These are phyloP conservation scores for Larimichthys polyactis DNA, from an alignment of 2,113 vertebrate genomes.

Conservation along the genomic window DNA sequence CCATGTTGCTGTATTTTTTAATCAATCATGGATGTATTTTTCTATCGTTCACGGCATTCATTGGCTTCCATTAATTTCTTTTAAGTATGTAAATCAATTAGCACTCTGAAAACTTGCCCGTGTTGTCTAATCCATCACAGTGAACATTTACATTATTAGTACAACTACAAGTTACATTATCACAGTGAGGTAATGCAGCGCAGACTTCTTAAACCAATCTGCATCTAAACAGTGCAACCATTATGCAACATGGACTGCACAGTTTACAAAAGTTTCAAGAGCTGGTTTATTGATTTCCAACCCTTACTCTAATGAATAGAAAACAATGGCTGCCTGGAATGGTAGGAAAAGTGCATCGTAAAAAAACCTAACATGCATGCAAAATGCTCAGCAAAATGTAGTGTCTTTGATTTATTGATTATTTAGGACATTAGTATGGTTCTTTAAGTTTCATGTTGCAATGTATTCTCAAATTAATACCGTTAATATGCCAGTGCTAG, in stretches of 20 bases:
- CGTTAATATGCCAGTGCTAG: background rate
- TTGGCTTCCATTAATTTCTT: background rate
- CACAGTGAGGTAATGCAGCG: background rate
- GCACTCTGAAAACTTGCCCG: background rate
- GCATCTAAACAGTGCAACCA: background rate
- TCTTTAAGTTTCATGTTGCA: background rate
- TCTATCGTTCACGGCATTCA: background rate
- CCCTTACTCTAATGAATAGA: background rate
- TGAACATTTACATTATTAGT: background rate
- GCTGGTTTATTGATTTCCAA: background rate
- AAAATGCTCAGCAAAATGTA: background rate
- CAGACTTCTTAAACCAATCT: background rate
- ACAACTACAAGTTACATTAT: background rate
- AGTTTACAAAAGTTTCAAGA: background rate
- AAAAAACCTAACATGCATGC: background rate
- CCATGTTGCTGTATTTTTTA: background rate
- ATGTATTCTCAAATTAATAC: background rate
- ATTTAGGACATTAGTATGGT: background rate
- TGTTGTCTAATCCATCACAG: background rate
- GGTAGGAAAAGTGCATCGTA: background rate
- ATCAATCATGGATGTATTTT: background rate
- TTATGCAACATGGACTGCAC: constrained; percentile 1
- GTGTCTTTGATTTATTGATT: background rate
- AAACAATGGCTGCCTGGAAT: background rate
- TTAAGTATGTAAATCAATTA: background rate